phyloP scores from a whole-genome alignment of 2,113 vertebrate genomes.

The Uria aalge region DNA sequence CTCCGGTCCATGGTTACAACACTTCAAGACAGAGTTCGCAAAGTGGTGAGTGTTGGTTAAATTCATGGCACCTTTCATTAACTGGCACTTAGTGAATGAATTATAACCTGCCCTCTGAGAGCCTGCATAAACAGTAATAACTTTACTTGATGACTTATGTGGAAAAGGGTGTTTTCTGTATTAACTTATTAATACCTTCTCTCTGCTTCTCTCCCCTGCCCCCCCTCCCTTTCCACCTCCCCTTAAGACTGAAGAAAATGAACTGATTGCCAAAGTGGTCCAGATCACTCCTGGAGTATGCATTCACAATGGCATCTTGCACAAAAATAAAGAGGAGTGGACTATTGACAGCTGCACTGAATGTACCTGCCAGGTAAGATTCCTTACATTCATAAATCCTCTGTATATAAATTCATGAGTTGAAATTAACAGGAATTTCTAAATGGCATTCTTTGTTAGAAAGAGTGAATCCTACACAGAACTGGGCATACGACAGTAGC shows the following conservation, averaged over 20 bases:
- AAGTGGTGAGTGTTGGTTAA: conserved; percentile 84
- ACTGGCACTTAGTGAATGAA: background rate
- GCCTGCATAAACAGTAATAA: background rate
- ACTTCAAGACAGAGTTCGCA: conserved; percentile 85
- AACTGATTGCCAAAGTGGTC: conserved; percentile 70
- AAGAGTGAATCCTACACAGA: background rate
- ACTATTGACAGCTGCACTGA: conserved; percentile 94
- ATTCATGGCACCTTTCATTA: background rate
- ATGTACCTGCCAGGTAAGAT: conserved; percentile 93
- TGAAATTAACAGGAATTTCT: background rate
- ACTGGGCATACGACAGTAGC: background rate
- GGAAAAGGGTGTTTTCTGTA: background rate
- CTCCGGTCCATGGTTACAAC: conserved; percentile 87
- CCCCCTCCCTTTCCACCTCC: background rate
- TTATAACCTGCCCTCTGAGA: background rate
- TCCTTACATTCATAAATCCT: background rate
- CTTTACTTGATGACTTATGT: background rate
- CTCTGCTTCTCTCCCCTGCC: background rate
- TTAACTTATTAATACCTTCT: background rate
- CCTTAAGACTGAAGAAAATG: conserved; percentile 80
- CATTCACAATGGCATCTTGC: conserved; percentile 85
- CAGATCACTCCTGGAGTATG: conserved; percentile 78
- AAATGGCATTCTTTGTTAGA: background rate
- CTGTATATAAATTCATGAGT: background rate
- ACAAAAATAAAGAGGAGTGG: conserved; percentile 90